Evolutionary conservation across 1,140 invertebrate species (phyloP), one percentile per base, ranked within the genome.

Genomic region (Luehdorfia chinensis): DNA sequence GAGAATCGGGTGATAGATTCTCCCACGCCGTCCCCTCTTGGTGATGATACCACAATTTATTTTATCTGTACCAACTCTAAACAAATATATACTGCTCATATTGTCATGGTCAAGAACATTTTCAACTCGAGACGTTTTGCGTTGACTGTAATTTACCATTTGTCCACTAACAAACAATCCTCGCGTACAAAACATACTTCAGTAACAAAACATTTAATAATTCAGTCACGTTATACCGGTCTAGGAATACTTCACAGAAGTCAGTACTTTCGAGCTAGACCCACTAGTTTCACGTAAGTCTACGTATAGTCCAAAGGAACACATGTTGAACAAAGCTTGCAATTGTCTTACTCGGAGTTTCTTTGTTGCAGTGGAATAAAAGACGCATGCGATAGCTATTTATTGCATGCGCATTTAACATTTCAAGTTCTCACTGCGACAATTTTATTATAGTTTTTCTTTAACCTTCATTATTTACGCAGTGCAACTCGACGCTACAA

Each of bases 351-450:
- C 41, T 34, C 41, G 31, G 28, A 36, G 41, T 45, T 43, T 41
- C 39, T 50, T 50, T 48, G 48, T 45, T 36, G 16, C 31, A 44
- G 25, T 27, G 32, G n/a, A 36, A 37, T 50, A 50, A 18, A 50
- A 50, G 19, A 32, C 14, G 15, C 13, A 8, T 16, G 32, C 32
- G 15, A 33, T 33, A 15, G 32, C 32, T 16, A 33, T 33, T 33
- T 8, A 33, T n/a, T 33, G 32, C 14, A 15, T 3, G 32, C 15
- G 32, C 15, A 8, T 33, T 33, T 16, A n/a, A 33, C 15, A 16
- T 15, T 13, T 13, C 28, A 13, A 31, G 12, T 16, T 32, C 27
- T 32, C 31, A 14, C 34, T 39, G n/a, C n/a, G n/a, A n/a, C n/a
- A n/a, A n/a, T n/a, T n/a, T n/a, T n/a, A n/a, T n/a, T n/a, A n/a